phyloP scores from a whole-genome alignment of 2,113 vertebrate species.

The Odocoileus virginianus region DNA sequence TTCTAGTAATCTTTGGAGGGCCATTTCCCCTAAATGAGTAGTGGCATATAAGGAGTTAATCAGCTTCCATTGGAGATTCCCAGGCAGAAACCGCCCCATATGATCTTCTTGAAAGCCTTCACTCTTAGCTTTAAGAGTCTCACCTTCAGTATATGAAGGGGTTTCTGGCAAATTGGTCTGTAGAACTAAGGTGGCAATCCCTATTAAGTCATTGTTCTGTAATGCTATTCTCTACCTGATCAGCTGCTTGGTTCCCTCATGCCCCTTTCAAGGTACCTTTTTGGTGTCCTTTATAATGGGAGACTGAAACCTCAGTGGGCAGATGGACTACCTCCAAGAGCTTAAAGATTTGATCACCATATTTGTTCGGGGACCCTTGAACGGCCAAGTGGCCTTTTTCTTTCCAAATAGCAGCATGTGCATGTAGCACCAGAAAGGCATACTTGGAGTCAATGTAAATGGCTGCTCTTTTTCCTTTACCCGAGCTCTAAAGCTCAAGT shows the following conservation, averaged over 20 bases:
- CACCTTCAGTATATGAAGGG: not conserved
- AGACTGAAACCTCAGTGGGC: too few species aligned
- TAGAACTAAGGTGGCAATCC: not conserved
- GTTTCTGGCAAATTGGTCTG: not conserved
- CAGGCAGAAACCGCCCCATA: not conserved
- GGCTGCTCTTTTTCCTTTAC: not conserved
- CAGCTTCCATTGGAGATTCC: not conserved
- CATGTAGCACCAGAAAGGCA: not conserved
- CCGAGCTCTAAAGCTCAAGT: not conserved
- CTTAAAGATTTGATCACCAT: too few species aligned
- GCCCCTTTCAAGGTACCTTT: not conserved
- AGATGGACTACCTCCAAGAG: too few species aligned
- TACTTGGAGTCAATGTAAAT: not conserved
- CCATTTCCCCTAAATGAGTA: not conserved
- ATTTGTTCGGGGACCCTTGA: not conserved
- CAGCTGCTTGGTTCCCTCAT: not conserved
- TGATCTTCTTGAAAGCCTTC: not conserved
- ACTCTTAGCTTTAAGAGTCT: not conserved
- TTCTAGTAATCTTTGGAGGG: not conserved
- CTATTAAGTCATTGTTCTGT: not conserved
- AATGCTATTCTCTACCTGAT: not conserved
- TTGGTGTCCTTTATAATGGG: not conserved
- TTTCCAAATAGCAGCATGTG: not conserved
- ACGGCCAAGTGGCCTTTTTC: not conserved
- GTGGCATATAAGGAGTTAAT: not conserved